A percentile compares a stretch with the other conserved stretches of the same genome.
Conservation (phyloP, 2,888 invertebrate species). For the Amphipoea lucens region DNA sequence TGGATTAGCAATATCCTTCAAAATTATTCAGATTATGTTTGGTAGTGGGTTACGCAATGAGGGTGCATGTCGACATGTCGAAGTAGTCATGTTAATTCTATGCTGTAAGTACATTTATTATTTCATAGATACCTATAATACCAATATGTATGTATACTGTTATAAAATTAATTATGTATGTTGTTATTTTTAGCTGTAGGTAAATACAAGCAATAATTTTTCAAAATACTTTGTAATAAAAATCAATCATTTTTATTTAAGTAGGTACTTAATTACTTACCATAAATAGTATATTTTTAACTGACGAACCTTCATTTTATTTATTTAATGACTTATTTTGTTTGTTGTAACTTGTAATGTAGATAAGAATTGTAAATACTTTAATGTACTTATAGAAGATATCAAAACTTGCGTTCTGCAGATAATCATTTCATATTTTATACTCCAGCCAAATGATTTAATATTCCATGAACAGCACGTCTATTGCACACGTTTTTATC, state of each 20-base stretch:
- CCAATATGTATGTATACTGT: neutral
- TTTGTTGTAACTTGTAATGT: neutral
- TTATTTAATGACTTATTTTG: neutral
- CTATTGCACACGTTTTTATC: neutral
- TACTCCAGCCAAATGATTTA: neutral
- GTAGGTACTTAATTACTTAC: no score
- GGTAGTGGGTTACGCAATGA: no score
- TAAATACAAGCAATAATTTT: neutral
- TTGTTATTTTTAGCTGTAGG: neutral
- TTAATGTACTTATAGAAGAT: neutral
- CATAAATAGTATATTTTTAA: neutral
- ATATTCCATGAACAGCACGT: neutral
- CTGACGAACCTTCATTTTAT: neutral
- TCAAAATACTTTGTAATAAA: neutral
- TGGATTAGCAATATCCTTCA: no score
- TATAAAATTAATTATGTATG: neutral
- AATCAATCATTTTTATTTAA: neutral
- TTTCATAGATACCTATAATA: no score
- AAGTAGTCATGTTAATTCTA: neutral
- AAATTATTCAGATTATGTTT: no score
- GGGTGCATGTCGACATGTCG: neutral
- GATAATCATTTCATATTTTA: neutral
- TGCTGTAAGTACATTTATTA: neutral
- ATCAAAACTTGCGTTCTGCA: neutral
- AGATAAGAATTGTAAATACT: constrained; percentile 10